phyloP scores from a whole-genome alignment of 2,113 vertebrate genomes.

The Bostrychus sinensis region DNA sequence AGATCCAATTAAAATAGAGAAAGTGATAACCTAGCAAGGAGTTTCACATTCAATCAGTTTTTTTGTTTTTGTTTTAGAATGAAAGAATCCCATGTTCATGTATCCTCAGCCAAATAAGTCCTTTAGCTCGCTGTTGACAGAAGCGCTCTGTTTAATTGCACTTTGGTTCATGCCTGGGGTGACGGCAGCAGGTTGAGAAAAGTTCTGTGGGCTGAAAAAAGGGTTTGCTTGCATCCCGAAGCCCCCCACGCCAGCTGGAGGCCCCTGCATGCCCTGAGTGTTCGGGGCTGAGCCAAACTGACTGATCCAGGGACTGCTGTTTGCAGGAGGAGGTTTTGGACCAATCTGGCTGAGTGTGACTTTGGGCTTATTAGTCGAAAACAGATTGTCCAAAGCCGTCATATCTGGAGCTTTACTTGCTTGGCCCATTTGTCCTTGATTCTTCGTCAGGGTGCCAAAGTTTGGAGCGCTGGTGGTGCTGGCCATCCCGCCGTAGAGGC shows the following conservation, averaged over 20 bases:
- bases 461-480: slow-evolving; percentile 84
- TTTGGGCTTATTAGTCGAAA: slow-evolving; percentile 91
- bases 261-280: slow-evolving; percentile 67
- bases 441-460: slow-evolving; percentile 81
- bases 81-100: slow-evolving; percentile 23
- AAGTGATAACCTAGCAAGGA: slow-evolving; percentile 19
- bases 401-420: slow-evolving; percentile 84
- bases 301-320: slow-evolving; percentile 86
- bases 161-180: slow-evolving; percentile 75
- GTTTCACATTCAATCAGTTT: slow-evolving; percentile 46
- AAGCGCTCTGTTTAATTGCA: slow-evolving; percentile 85
- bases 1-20: slow-evolving; percentile 47
- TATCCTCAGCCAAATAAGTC: slow-evolving; percentile 92
- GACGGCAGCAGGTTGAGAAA: slow-evolving; percentile 81
- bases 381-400: slow-evolving; percentile 92
- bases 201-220: slow-evolving; percentile 96
- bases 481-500: slow-evolving; percentile 83
- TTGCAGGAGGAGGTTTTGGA: slow-evolving; percentile 75
- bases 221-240: slow-evolving; percentile 96
- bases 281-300: slow-evolving; percentile 85
- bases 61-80: slow-evolving; percentile 28
- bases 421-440: slow-evolving; percentile 70
- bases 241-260: slow-evolving; percentile 76
- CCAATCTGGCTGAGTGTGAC: slow-evolving; percentile 93
- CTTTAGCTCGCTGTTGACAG: slow-evolving; percentile 94